Evolutionary conservation across 2,888 invertebrate species (phyloP).

Genomic region (Archaeoteleia sp.): DNA sequence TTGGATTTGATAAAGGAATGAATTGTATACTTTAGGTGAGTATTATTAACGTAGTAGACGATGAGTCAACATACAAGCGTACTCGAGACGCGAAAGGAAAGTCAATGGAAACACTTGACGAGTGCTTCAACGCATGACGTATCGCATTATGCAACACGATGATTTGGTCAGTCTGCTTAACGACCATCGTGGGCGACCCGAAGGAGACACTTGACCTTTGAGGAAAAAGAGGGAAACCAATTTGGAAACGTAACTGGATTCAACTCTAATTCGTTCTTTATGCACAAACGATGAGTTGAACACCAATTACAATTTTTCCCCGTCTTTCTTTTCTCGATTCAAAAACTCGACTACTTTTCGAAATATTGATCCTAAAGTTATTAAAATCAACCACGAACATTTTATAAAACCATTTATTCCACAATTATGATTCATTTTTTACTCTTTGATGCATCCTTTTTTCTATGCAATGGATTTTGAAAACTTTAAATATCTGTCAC

Average conservation of each 20-base stretch:
- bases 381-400: too few relatives aligned
- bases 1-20: slow-evolving; percentile 34
- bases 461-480: too few relatives aligned
- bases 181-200: slow-evolving; percentile 32
- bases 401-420: too few relatives aligned
- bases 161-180: slow-evolving; percentile 30
- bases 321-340: too few relatives aligned
- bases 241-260: not conserved
- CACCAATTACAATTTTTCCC: too few relatives aligned
- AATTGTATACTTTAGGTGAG: slow-evolving; percentile 37
- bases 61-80: slow-evolving; percentile 44
- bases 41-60: slow-evolving; percentile 36
- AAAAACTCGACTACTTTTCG: too few relatives aligned
- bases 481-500: too few relatives aligned
- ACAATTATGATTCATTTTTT: too few relatives aligned
- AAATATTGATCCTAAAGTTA: too few relatives aligned
- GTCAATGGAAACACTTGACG: slow-evolving; percentile 47
- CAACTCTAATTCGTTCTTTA: too few relatives aligned
- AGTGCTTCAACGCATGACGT: slow-evolving; percentile 44
- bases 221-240: slow-evolving; percentile 11
- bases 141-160: slow-evolving; percentile 40
- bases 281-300: too few relatives aligned
- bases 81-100: slow-evolving; percentile 42
- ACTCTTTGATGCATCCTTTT: too few relatives aligned
- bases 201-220: slow-evolving; percentile 38